Conservation (phyloP, 30 jellyfish, hydroid and myxozoan genomes). For the Cassiopea andromeda region DNA sequence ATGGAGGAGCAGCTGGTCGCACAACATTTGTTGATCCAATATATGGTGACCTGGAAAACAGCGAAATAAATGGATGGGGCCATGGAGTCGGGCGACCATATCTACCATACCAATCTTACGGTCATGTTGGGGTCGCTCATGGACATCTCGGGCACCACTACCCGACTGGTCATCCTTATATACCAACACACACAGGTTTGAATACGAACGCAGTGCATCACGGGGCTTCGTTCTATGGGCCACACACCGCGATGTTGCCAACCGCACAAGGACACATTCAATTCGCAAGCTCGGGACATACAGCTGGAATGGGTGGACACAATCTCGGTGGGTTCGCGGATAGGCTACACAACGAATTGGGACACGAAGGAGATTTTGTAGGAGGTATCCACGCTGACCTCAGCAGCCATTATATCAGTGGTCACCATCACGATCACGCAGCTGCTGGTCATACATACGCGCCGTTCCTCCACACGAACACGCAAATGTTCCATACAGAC, state of each 20-base stretch:
- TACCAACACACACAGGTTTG: conserved; percentile 63
- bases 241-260: conserved; percentile 57
- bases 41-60: conserved; percentile 32
- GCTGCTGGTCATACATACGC: conserved; percentile 40
- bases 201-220: conserved; percentile 40
- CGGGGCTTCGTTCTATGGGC: conserved; percentile 54
- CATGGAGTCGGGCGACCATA: conserved; percentile 41
- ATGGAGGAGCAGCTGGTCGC: conserved; percentile 31
- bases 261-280: conserved; percentile 80
- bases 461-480: conserved; percentile 14
- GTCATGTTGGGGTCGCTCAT: conserved; percentile 61
- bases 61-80: conserved; percentile 32
- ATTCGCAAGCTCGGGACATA: conserved; percentile 67
- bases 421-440: conserved; percentile 53
- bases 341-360: conserved; percentile 27
- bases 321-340: conserved; percentile 70
- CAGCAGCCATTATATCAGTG: conserved; percentile 59
- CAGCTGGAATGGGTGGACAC: conserved; percentile 73
- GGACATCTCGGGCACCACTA: conserved; percentile 26
- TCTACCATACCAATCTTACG: conserved; percentile 38
- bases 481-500: background rate
- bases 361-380: conserved; percentile 63
- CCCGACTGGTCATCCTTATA: conserved; percentile 51
- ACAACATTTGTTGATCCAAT: conserved; percentile 40
- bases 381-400: conserved; percentile 80